These are phyloP conservation scores for Puntigrus tetrazona DNA, from an alignment of 2,113 vertebrate genomes.

Conservation along the genomic window DNA sequence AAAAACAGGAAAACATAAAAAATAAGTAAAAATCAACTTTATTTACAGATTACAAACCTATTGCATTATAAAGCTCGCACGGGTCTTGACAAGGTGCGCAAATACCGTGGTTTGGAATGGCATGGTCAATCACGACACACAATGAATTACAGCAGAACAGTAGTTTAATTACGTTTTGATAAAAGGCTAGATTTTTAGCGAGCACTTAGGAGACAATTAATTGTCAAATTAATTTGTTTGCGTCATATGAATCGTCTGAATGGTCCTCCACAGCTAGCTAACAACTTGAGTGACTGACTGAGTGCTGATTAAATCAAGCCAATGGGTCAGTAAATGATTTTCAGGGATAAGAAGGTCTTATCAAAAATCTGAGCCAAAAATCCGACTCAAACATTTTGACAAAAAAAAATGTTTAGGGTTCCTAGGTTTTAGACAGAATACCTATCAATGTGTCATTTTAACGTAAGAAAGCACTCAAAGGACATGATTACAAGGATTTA, in stretches of 20 bases:
- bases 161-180: not conserved
- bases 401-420: too few species aligned
- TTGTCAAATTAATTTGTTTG: not conserved
- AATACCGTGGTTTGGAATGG: not conserved
- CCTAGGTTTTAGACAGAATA: not conserved
- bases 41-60: not conserved
- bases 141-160: not conserved
- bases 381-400: not conserved
- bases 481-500: not conserved
- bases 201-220: not conserved
- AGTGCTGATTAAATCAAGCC: slow-evolving; percentile 19
- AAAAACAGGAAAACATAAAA: not conserved
- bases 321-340: not conserved
- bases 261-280: not conserved
- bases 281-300: not conserved
- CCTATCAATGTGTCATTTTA: not conserved
- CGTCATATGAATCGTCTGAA: not conserved
- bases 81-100: not conserved
- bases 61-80: not conserved
- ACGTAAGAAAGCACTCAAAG: not conserved
- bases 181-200: not conserved
- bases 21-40: not conserved
- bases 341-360: not conserved
- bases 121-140: not conserved
- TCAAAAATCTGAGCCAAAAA: not conserved